These are phyloP conservation scores for Poeciliopsis infans DNA, from an alignment of 2,797 vertebrate genomes.

Conservation along the genomic window DNA sequence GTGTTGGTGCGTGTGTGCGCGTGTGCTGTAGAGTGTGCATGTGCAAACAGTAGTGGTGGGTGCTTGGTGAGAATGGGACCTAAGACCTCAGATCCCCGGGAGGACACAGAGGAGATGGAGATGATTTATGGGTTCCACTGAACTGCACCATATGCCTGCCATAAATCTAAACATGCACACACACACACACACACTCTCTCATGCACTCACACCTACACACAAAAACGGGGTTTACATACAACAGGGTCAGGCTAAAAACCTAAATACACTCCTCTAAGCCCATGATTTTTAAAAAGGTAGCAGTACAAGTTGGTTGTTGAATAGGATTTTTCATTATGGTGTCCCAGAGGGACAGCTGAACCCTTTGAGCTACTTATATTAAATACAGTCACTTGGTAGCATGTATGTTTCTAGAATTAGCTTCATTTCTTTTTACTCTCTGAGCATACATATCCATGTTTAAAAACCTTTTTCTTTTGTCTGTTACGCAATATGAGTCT, in stretches of 20 bases:
- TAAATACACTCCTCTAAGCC: slow-evolving; percentile 44
- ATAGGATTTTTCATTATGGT: slow-evolving; percentile 10
- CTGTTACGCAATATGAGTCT: background rate
- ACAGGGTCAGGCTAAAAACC: slow-evolving; percentile 61
- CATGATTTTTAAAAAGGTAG: slow-evolving; percentile 23
- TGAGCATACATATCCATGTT: background rate
- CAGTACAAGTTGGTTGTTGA: background rate
- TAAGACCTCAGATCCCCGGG: slow-evolving; percentile 67
- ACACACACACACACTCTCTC: background rate
- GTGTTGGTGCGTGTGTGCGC: slow-evolving; percentile 9
- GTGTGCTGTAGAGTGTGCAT: slow-evolving; percentile 8
- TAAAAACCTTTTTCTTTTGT: background rate
- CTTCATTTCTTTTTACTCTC: background rate
- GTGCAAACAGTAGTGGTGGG: slow-evolving; percentile 43
- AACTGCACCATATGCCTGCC: slow-evolving; percentile 67
- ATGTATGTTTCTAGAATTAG: background rate
- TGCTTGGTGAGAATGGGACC: slow-evolving; percentile 50
- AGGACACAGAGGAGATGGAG: slow-evolving; percentile 64
- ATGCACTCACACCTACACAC: slow-evolving; percentile 5
- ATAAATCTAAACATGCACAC: slow-evolving; percentile 46
- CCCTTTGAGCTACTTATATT: background rate
- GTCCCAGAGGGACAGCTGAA: slow-evolving; percentile 12
- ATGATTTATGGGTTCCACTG: slow-evolving; percentile 80
- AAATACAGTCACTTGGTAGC: background rate
- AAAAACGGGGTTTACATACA: slow-evolving; percentile 45